A percentile compares a stretch with the other conserved stretches of the same genome.
phyloP scores from a whole-genome alignment of 1,140 invertebrate genomes.

The Leptopilina boulardi region DNA sequence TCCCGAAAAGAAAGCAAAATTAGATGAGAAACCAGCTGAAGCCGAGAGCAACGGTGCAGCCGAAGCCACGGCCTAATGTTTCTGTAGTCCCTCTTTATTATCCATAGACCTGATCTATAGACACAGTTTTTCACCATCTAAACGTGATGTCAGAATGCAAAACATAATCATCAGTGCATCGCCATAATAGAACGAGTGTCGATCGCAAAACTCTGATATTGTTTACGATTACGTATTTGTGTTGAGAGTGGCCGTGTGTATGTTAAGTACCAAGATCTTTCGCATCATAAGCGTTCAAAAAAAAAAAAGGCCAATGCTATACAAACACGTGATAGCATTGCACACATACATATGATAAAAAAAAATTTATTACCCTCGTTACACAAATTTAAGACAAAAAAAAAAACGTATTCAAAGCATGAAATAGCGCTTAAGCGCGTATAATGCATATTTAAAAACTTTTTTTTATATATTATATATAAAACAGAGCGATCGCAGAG shows the following conservation, averaged over 20 bases:
- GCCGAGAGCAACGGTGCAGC: slow-evolving; percentile 77
- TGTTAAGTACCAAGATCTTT: slow-evolving; percentile 51
- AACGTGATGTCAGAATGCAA: slow-evolving; percentile 65
- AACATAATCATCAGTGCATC: slow-evolving; percentile 66
- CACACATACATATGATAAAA: slow-evolving; percentile 36
- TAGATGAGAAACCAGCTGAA: slow-evolving; percentile 79
- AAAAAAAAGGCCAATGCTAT: slow-evolving; percentile 38
- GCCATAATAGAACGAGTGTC: slow-evolving; percentile 52
- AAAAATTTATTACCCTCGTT: slow-evolving; percentile 17
- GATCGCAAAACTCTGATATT: slow-evolving; percentile 56
- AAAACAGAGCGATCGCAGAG: neutral
- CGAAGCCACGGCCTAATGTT: slow-evolving; percentile 80
- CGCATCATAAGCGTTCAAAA: slow-evolving; percentile 46
- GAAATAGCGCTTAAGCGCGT: slow-evolving; percentile 5
- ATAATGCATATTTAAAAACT: slow-evolving; percentile 15
- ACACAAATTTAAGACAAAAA: slow-evolving; percentile 2
- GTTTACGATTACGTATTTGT: slow-evolving; percentile 58
- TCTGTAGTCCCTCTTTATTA: slow-evolving; percentile 62
- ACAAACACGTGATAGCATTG: slow-evolving; percentile 44
- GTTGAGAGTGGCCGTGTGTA: slow-evolving; percentile 60
- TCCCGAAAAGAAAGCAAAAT: slow-evolving; percentile 84
- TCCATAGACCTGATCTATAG: slow-evolving; percentile 68
- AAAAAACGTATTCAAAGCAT: slow-evolving; percentile 24
- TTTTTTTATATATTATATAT: neutral
- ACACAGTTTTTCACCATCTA: slow-evolving; percentile 69